Conservation (phyloP, 2,888 invertebrate species). For the Limnephilus auricula region DNA sequence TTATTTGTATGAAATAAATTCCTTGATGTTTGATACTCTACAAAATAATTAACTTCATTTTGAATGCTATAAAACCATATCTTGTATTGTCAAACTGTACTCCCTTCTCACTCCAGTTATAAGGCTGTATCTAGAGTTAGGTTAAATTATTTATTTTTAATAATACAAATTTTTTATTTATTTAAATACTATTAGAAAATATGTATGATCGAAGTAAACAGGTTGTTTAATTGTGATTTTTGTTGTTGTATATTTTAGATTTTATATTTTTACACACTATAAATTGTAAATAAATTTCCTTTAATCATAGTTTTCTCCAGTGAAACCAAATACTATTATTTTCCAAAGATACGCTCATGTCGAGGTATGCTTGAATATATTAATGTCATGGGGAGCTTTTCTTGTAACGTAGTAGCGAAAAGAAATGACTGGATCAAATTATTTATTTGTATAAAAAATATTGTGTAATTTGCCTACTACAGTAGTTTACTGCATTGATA, state of each 20-base stretch:
- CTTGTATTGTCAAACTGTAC: conserved; percentile 18
- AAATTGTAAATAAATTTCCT: conserved; percentile 42
- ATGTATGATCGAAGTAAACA: conserved; percentile 1
- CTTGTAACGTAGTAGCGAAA: not conserved
- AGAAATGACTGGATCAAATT: not conserved
- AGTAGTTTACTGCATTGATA: not conserved
- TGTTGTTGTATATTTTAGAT: not conserved
- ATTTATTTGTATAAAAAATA: conserved; percentile 28
- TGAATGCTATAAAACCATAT: not conserved
- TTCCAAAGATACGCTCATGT: conserved; percentile 58
- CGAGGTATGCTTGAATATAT: conserved; percentile 36
- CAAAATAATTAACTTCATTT: not conserved
- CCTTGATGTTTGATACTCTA: not conserved
- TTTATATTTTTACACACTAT: not conserved
- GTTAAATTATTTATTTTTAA: conserved; percentile 42
- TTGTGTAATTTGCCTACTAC: not conserved
- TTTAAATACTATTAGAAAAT: conserved; percentile 15
- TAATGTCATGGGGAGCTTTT: conserved; percentile 9
- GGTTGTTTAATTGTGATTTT: conserved; percentile 12
- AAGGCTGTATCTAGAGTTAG: conserved; percentile 64
- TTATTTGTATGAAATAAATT: not conserved
- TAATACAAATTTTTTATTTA: conserved; percentile 34
- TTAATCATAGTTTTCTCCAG: conserved; percentile 52
- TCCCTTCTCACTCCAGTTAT: conserved; percentile 57
- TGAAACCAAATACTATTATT: conserved; percentile 65